These are phyloP conservation scores for Paracentrotus lividus DNA, from an alignment of 53 echinoderm and acorn worm genomes.

Conservation along the genomic window DNA sequence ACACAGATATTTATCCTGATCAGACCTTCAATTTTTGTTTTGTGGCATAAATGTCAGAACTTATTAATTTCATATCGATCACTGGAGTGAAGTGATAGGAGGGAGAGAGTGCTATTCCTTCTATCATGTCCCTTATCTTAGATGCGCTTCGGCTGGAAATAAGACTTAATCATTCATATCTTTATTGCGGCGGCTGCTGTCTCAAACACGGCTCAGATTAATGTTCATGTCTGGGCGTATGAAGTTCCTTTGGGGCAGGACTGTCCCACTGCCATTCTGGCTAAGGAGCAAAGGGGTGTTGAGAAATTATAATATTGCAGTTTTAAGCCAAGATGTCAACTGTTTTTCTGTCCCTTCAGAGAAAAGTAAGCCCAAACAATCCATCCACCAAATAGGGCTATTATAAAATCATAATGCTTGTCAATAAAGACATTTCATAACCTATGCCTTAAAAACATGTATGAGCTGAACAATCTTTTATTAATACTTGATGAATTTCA, in stretches of 20 bases:
- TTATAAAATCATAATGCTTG: background rate
- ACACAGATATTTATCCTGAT: slow-evolving; percentile 6
- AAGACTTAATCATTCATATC: slow-evolving; percentile 1
- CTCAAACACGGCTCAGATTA: background rate
- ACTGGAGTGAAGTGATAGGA: background rate
- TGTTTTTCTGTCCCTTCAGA: background rate
- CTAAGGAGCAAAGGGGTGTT: background rate
- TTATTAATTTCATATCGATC: slow-evolving; percentile 33
- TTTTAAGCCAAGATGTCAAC: background rate
- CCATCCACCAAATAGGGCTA: background rate
- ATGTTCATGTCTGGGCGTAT: background rate
- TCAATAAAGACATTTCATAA: background rate
- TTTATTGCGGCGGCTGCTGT: background rate
- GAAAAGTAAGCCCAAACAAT: background rate
- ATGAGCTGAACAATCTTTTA: background rate
- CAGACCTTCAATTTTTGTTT: slow-evolving; percentile 23
- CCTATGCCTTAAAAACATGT: background rate
- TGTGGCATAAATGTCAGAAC: slow-evolving; percentile 26
- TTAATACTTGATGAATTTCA: background rate
- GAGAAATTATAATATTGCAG: background rate
- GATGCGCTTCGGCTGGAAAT: background rate
- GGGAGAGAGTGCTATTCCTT: background rate
- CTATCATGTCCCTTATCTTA: background rate
- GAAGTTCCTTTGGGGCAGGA: background rate
- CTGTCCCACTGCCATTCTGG: background rate